Evolutionary conservation across 2,113 vertebrate species (phyloP), one percentile per base, ranked within the genome.

Genomic region (Pomatostomus ruficeps): DNA sequence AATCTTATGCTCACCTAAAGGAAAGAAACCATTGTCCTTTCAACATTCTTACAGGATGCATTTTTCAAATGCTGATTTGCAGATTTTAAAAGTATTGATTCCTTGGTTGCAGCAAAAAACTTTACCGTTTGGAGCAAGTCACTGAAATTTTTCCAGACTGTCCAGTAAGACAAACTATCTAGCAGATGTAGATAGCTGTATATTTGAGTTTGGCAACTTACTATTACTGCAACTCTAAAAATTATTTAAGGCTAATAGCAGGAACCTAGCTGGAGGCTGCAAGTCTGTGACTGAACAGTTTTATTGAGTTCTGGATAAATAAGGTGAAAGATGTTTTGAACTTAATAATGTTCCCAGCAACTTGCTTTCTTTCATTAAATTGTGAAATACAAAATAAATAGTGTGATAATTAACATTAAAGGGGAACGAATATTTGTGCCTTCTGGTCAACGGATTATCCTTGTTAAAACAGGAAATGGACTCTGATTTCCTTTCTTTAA

Each of bases 381-480:
- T 91, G 38, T 70, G 51, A 89, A 85, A 80, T 81, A 51, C 49
- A 85, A 79, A 52, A 90, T 90, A 51, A 90, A 74, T 70, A 78
- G 25, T 75, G 20, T 7, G 14, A 72, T 91, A 95, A 95, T 93
- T 86, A 91, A 81, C 78, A 46, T 93, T 68, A 54, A 88, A 88
- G 75, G 85, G 43, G 36, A 73, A 81, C 11, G 36, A 91, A 57
- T 95, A 95, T 95, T 96, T 96, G 57, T 94, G 72, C 72, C 65
- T 93, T 74, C 88, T 94, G 91, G 89, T 95, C 94, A 94, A 86
- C 35, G 75, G 85, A 90, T 95, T 96, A 94, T 95, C 82, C 49
- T 88, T 96, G 61, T 96, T 93, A 94, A 93, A 93, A 94, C 84
- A 94, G 94, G 96, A 96, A 96, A 94, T 72, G 62, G 65, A 67